phyloP scores from a whole-genome alignment of 2,797 vertebrate genomes.

The Nyctalus aviator region DNA sequence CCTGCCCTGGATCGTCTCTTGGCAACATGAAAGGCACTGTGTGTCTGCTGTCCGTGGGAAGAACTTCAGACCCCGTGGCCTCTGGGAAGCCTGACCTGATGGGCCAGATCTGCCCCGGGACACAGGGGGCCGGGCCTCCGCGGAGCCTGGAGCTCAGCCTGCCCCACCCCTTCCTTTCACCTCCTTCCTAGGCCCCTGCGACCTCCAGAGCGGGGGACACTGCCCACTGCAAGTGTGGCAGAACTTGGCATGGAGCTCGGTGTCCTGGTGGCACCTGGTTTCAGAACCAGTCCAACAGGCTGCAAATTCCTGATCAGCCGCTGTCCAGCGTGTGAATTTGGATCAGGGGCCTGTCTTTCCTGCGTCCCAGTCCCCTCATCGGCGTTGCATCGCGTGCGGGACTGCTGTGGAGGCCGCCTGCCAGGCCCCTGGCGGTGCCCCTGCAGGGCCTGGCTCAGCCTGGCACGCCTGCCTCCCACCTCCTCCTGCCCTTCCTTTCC shows the following conservation, averaged over 20 bases:
- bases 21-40: constrained; percentile 70
- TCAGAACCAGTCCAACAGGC: constrained; percentile 30
- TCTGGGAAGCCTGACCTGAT: background rate
- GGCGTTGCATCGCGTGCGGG: background rate
- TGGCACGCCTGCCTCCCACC: background rate
- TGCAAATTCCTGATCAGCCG: background rate
- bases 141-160: background rate
- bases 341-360: background rate
- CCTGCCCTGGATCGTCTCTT: constrained; percentile 72
- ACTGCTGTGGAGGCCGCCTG: too few species aligned
- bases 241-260: background rate
- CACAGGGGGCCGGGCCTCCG: background rate
- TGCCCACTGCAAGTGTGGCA: background rate
- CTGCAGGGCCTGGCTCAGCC: background rate
- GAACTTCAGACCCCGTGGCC: background rate
- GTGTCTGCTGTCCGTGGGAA: constrained; percentile 23
- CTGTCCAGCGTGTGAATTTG: constrained; percentile 12
- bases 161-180: background rate
- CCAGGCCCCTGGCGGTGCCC: background rate
- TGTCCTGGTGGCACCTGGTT: constrained; percentile 30
- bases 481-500: background rate
- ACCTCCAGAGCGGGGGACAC: background rate
- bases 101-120: background rate
- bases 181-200: background rate
- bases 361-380: background rate